Evolutionary conservation across 2,113 vertebrate species (phyloP).

Genomic region (Garra rufa): DNA sequence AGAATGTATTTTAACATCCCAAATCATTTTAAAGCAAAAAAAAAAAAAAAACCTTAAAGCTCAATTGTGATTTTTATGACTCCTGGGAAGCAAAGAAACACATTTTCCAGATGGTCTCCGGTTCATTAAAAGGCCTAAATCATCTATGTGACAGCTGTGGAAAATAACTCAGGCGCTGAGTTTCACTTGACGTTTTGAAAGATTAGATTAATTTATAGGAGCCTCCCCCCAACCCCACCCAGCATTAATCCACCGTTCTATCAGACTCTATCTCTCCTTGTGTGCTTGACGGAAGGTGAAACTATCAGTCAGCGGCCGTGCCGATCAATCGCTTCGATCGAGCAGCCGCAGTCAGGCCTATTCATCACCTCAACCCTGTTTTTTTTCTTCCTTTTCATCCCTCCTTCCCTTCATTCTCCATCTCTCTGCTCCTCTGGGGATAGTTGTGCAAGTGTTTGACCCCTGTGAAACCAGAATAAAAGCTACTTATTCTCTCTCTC

Average conservation of each 20-base stretch:
- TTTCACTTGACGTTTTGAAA: constrained; percentile 20
- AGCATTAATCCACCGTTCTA: constrained; percentile 52
- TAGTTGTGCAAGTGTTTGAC: constrained; percentile 38
- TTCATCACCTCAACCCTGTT: constrained; percentile 44
- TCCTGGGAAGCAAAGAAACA: background rate
- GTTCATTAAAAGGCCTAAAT: constrained; percentile 15
- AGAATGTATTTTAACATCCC: background rate
- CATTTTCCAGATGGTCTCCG: background rate
- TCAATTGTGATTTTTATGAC: background rate
- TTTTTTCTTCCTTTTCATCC: background rate
- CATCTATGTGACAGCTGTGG: background rate
- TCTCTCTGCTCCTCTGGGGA: constrained; percentile 30
- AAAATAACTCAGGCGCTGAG: background rate
- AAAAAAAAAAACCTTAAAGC: background rate
- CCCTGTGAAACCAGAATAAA: constrained; percentile 29
- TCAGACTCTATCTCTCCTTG: constrained; percentile 51
- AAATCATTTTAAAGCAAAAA: background rate
- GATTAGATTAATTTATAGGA: constrained; percentile 33
- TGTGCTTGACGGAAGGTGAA: constrained; percentile 52
- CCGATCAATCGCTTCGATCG: constrained; percentile 57
- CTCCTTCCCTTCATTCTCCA: background rate
- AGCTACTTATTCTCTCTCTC: constrained; percentile 42
- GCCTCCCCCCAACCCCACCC: constrained; percentile 21
- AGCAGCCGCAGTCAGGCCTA: constrained; percentile 18
- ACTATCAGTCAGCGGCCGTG: constrained; percentile 53